Base-by-base conservation (phyloP, 1,140 invertebrate genomes). In the Coenobita brevimanus region DNA sequence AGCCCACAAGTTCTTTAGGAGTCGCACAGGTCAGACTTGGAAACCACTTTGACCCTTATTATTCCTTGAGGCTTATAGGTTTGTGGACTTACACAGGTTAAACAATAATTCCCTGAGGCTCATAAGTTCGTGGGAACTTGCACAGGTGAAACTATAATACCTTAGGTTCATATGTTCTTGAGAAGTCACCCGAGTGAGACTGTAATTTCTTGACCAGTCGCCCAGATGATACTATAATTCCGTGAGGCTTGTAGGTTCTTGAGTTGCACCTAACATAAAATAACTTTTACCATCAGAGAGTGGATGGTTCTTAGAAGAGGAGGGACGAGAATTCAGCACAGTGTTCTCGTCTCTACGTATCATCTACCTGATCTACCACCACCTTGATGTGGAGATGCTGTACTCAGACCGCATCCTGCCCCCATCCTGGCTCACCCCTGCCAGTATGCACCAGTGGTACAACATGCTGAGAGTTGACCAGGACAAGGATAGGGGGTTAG, bases 331-430 rank as follows among this genome's bases (percentile, higher is more conserved):
- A 10, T 96, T 93, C 91, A 91, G 94, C 2, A 91, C 91, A 41
- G 94, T 95, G 10, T 97, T 97, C 91, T 93, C 94, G 91, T 93
- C 93, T n/a, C 91, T 97, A 24, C 94, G 95, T 84, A 93, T 95
- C 54, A 94, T 95, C 90, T 95, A 96, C 92, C 92, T 97, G 83
- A 92, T 96, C 21, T 94, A 95, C 88, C 96, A 96, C 91, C 94
- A 95, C 89, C 93, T 95, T 90, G 96, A 96, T 91, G 93, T 96
- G 0, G 94, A 95, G 92, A 93, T 95, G 81, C 92, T 97, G 30
- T 93, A 95, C 90, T 93, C 93, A 54, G 96, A 97, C 91, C 94
- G 94, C 91, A 94, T 97, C 57, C 94, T 97, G 89, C 96, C 96
- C 38, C 92, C 94, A 54, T 93, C 93, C 13, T 96, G 96, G 95